Evolutionary conservation across 92 coral and sea anemone species (phyloP).

Genomic region (Palythoa heliodiscus): DNA sequence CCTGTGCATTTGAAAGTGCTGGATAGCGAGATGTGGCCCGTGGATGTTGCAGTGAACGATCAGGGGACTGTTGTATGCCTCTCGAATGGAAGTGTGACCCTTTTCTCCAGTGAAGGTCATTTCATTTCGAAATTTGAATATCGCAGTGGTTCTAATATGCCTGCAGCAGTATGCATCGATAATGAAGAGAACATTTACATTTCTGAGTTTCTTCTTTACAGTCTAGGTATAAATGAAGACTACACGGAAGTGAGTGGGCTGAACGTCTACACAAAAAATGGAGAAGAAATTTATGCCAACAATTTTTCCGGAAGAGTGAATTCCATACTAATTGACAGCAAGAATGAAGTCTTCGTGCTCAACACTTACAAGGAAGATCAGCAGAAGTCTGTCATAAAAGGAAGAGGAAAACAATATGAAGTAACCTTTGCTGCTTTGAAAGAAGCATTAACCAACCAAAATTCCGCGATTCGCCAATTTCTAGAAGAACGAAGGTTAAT

Average conservation of each 20-base stretch:
- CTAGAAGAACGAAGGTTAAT: not conserved
- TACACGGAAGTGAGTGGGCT: too few species aligned
- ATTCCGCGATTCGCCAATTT: too few species aligned
- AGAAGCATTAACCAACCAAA: not conserved
- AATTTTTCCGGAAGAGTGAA: too few species aligned
- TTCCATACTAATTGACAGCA: not conserved
- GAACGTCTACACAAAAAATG: too few species aligned
- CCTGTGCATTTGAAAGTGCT: not conserved
- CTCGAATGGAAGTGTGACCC: not conserved
- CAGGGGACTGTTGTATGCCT: not conserved
- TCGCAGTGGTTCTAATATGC: not conserved
- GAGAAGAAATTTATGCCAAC: too few species aligned
- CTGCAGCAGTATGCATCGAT: too few species aligned
- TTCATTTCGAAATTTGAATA: too few species aligned
- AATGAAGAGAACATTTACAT: too few species aligned
- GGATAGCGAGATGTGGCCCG: too few species aligned
- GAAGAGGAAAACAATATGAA: not conserved
- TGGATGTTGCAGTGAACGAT: constrained; percentile 6
- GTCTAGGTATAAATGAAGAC: too few species aligned
- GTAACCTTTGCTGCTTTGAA: not conserved
- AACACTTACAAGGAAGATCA: not conserved
- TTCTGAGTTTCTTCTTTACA: too few species aligned
- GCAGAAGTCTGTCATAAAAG: not conserved
- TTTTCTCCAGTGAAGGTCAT: not conserved
- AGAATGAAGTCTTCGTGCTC: not conserved